Conservation (phyloP, 2,113 vertebrate species). For the Gymnogyps californianus region DNA sequence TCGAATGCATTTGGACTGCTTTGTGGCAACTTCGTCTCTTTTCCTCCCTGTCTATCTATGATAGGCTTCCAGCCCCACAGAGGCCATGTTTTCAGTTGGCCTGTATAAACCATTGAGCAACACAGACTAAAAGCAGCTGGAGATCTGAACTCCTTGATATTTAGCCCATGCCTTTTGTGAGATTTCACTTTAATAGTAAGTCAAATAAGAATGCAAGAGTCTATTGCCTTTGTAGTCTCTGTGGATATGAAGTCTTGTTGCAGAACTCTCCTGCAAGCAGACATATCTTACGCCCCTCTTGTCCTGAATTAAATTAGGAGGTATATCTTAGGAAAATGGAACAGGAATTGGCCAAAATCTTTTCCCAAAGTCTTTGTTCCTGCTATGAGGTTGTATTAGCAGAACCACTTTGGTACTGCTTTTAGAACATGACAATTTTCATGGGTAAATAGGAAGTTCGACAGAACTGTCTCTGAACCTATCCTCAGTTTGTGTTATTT, state of each 20-base stretch:
- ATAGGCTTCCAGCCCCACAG: not conserved
- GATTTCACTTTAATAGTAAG: not conserved
- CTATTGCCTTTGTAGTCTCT: not conserved
- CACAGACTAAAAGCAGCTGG: not conserved
- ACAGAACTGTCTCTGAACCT: not conserved
- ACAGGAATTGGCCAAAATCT: not conserved
- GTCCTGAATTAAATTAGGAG: not conserved
- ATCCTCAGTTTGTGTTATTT: not conserved
- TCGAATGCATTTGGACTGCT: not conserved
- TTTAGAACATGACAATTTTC: not conserved
- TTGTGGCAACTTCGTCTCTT: not conserved
- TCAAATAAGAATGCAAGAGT: not conserved
- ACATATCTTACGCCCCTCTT: not conserved
- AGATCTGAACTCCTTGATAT: not conserved
- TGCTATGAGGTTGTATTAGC: not conserved
- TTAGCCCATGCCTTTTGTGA: not conserved
- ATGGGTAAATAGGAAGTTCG: not conserved
- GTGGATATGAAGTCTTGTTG: not conserved
- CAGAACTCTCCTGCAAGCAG: not conserved
- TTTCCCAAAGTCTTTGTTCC: not conserved
- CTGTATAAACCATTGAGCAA: not conserved
- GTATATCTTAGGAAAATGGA: not conserved
- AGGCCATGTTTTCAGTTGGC: not conserved
- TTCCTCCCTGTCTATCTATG: not conserved
- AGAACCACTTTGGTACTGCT: not conserved